Evolutionary conservation across 2,888 invertebrate species (phyloP).

Genomic region (Micoletzkya japonica): DNA sequence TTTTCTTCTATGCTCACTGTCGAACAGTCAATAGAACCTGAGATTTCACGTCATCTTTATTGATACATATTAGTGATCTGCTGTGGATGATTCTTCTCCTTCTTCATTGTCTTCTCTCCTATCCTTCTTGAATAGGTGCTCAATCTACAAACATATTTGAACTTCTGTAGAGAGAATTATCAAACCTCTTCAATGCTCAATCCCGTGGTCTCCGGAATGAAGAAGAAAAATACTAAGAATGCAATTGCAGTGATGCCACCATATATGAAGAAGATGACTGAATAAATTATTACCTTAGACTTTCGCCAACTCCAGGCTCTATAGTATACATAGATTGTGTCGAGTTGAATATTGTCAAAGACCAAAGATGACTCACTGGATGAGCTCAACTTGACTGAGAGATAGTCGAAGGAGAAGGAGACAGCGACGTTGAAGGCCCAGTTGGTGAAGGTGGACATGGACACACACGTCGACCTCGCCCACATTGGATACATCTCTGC

Average conservation of each 20-base stretch:
- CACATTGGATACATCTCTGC: slow-evolving; percentile 70
- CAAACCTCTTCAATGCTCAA: slow-evolving; percentile 20
- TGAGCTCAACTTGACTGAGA: slow-evolving; percentile 32
- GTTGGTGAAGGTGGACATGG: slow-evolving; percentile 64
- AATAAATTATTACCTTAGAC: too few relatives aligned
- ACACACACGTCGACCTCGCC: slow-evolving; percentile 68
- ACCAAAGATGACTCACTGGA: not conserved
- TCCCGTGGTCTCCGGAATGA: slow-evolving; percentile 14
- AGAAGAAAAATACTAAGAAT: slow-evolving; percentile 14
- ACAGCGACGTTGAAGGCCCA: slow-evolving; percentile 70
- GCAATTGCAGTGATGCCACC: slow-evolving; percentile 10
- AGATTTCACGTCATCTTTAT: too few relatives aligned
- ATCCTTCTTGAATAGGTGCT: slow-evolving; percentile 10
- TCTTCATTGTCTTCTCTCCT: too few relatives aligned
- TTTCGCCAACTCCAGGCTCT: too few relatives aligned
- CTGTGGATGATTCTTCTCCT: too few relatives aligned
- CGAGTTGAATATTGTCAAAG: too few relatives aligned
- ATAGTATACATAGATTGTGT: too few relatives aligned
- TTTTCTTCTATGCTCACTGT: too few relatives aligned
- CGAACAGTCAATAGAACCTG: too few relatives aligned
- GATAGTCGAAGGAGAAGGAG: slow-evolving; percentile 68
- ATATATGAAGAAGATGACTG: slow-evolving; percentile 16
- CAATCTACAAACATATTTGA: not conserved
- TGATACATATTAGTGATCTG: too few relatives aligned
- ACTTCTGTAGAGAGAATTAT: not conserved